Evolutionary conservation across 2,797 vertebrate genomes (phyloP), one percentile per base, ranked within the genome.

Genomic region (Mormyrus proboscirostris): DNA sequence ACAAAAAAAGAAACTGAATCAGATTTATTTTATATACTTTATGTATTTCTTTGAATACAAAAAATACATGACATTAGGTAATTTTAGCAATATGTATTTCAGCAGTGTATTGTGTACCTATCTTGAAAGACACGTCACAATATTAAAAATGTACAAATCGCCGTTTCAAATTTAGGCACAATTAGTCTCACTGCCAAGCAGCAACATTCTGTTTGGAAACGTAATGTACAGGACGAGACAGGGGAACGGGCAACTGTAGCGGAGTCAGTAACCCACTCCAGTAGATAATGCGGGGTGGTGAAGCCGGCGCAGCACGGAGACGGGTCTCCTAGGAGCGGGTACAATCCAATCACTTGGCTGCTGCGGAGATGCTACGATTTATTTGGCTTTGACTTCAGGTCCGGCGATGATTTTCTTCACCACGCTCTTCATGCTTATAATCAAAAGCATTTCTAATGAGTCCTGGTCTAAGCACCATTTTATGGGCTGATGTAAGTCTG

Each of bases 141-240:
- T 88, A 91, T 88, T 38, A 76, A 69, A 90, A 62, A 89, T 59
- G 22, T 47, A 89, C 19, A 55, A 89, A 88, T 89, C 65, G 65
- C 88, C 88, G 59, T 29, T 59, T 83, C n/a, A 86, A 62, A 86
- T 86, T 76, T 88, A 90, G 89, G 90, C 86, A 90, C 92, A 91
- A 85, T 69, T 50, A 91, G 90, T 49, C 91, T 89, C n/a, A 69
- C 88, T 90, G 90, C 89, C 89, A 65, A 87, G 86, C 91, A 90
- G 89, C 49, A 88, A 89, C 41, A 89, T 89, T 55, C 22, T 65
- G 10, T 29, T 88, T 59, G 44, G 16, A 83, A 29, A 84, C 14
- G 82, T 22, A 50, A 9, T 51, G 29, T 41, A 29, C 89, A 88
- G 65, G 25, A 69, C 65, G 10, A 69, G 65, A 62, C 8, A 69